phyloP scores from a whole-genome alignment of 2,888 invertebrate genomes.

The Apotomis turbidana region DNA sequence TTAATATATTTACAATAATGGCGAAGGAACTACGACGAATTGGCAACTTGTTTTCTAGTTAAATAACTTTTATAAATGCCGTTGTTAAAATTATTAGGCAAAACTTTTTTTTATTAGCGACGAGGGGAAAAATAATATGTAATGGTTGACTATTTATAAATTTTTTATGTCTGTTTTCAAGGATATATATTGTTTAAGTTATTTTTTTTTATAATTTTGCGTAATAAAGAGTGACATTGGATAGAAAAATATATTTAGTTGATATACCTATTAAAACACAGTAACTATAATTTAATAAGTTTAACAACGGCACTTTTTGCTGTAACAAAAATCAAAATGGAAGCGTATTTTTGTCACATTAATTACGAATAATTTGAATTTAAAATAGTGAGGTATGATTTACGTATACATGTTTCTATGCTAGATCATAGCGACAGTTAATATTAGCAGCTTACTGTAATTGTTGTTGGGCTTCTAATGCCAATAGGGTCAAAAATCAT shows the following conservation, averaged over 20 bases:
- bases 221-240: no score
- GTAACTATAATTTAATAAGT: background rate
- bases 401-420: slow-evolving; percentile 85
- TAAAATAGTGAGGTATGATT: slow-evolving; percentile 84
- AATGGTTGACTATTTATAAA: no score
- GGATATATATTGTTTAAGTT: no score
- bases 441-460: slow-evolving; percentile 19
- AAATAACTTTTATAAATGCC: slow-evolving; percentile 30
- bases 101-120: no score
- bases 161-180: no score
- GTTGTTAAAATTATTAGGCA: slow-evolving; percentile 8
- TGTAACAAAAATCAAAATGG: slow-evolving; percentile 39
- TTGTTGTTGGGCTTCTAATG: no score
- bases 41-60: slow-evolving; percentile 36
- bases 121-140: no score
- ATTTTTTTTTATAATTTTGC: no score
- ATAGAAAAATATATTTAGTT: no score
- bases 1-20: slow-evolving; percentile 31
- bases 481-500: no score
- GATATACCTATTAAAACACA: no score
- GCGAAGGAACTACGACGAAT: slow-evolving; percentile 17
- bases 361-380: slow-evolving; percentile 52
- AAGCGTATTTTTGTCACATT: slow-evolving; percentile 38
- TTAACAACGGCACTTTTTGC: slow-evolving; percentile 34
- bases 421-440: slow-evolving; percentile 32